These are phyloP conservation scores for Pristionchus maxplancki DNA, from an alignment of 2,888 invertebrate genomes.

Conservation along the genomic window DNA sequence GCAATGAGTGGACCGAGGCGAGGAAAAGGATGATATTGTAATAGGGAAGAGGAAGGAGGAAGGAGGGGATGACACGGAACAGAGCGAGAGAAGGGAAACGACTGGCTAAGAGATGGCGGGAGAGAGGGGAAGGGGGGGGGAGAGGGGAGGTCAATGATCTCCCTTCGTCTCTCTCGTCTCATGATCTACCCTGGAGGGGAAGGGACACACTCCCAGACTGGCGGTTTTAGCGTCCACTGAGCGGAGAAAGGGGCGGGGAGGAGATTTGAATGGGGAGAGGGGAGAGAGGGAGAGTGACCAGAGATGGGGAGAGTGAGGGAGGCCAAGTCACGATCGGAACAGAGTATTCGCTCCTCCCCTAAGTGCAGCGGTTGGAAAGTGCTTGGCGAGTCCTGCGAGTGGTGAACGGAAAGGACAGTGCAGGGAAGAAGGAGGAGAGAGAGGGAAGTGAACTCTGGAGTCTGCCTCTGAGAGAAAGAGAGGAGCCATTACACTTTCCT, in stretches of 20 bases:
- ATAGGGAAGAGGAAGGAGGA: conserved; percentile 13
- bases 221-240: not conserved
- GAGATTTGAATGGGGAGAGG: conserved; percentile 37
- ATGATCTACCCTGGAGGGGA: conserved; percentile 28
- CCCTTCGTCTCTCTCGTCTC: not conserved
- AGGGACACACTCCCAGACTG: not conserved
- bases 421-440: not conserved
- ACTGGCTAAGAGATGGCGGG: conserved; percentile 1
- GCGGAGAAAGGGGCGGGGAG: not conserved
- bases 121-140: not conserved
- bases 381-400: not conserved
- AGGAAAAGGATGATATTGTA: not conserved
- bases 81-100: not conserved
- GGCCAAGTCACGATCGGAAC: conserved; percentile 18
- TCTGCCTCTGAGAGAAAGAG: not conserved
- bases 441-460: conserved; percentile 5
- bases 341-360: not conserved
- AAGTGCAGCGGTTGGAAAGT: conserved; percentile 46
- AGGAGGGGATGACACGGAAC: conserved; percentile 22
- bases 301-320: not conserved
- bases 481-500: not conserved
- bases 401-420: conserved; percentile 24
- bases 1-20: conserved; percentile 10
- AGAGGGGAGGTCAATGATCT: not conserved
- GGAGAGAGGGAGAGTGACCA: conserved; percentile 24